phyloP scores from a whole-genome alignment of 2,888 invertebrate genomes.

The Adelognathus sp. region DNA sequence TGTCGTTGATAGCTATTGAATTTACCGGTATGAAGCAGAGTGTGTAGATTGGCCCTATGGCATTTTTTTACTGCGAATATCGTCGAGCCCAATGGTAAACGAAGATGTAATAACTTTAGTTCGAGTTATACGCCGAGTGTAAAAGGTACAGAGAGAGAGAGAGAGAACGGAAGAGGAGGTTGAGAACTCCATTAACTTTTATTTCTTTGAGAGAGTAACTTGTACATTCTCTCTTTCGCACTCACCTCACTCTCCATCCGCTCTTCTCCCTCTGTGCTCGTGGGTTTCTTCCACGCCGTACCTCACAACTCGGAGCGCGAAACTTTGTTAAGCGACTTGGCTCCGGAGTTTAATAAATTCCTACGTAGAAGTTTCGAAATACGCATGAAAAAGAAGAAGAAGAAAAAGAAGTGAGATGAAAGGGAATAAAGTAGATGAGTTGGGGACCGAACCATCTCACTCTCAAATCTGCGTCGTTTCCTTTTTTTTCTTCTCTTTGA shows the following conservation, averaged over 20 bases:
- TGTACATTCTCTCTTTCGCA: slow-evolving; percentile 61
- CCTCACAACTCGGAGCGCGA: slow-evolving; percentile 62
- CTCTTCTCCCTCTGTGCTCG: slow-evolving; percentile 48
- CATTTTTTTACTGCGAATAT: too few species aligned
- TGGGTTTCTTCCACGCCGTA: slow-evolving; percentile 31
- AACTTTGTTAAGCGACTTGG: slow-evolving; percentile 80
- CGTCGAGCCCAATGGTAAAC: slow-evolving; percentile 78
- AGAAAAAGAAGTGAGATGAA: slow-evolving; percentile 35
- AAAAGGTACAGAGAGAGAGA: slow-evolving; percentile 44
- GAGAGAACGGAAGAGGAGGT: slow-evolving; percentile 49
- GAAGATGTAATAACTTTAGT: slow-evolving; percentile 79
- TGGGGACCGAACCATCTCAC: slow-evolving; percentile 13
- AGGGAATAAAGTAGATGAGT: slow-evolving; percentile 27
- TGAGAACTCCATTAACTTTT: slow-evolving; percentile 80
- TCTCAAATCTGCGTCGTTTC: not conserved
- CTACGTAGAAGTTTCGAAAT: slow-evolving; percentile 74
- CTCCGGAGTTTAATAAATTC: slow-evolving; percentile 80
- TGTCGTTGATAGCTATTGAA: too few species aligned
- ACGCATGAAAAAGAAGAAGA: slow-evolving; percentile 46
- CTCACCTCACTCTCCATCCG: slow-evolving; percentile 49
- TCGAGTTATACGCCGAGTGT: slow-evolving; percentile 70
- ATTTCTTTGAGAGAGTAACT: slow-evolving; percentile 78
- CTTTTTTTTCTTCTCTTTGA: not conserved
- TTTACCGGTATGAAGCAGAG: too few species aligned
- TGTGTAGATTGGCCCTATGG: too few species aligned